phyloP scores from a whole-genome alignment of 2,113 vertebrate species.

The Nibea coibor region DNA sequence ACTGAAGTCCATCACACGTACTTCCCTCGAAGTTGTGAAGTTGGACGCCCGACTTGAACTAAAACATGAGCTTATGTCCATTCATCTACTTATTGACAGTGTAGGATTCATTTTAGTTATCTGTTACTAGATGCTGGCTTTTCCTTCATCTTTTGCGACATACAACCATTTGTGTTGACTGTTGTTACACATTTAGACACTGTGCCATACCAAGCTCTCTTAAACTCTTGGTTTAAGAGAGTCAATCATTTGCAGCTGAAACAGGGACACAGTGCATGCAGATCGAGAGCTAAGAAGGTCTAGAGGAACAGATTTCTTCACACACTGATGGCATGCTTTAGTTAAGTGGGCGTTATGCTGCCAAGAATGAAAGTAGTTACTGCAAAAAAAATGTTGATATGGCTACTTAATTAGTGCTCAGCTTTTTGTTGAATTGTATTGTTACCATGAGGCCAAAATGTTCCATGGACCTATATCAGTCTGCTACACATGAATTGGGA shows the following conservation, averaged over 20 bases:
- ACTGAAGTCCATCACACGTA: constrained; percentile 26
- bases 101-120: not conserved
- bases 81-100: not conserved
- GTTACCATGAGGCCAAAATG: not conserved
- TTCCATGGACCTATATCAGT: no score
- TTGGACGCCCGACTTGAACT: constrained; percentile 1
- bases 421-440: not conserved
- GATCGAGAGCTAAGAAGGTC: not conserved
- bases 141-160: no score
- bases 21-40: constrained; percentile 23
- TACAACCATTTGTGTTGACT: not conserved
- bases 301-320: not conserved
- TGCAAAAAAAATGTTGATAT: not conserved
- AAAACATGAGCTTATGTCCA: not conserved
- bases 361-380: not conserved
- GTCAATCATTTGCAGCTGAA: not conserved
- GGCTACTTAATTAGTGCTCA: not conserved
- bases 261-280: not conserved
- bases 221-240: not conserved
- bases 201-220: not conserved
- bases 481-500: not conserved
- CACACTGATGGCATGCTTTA: not conserved
- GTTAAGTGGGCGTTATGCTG: not conserved
- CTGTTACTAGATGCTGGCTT: not conserved
- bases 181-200: not conserved